Evolutionary conservation across 2,113 vertebrate species (phyloP), one percentile per base, ranked within the genome.

Genomic region (Craseonycteris thonglongyai): DNA sequence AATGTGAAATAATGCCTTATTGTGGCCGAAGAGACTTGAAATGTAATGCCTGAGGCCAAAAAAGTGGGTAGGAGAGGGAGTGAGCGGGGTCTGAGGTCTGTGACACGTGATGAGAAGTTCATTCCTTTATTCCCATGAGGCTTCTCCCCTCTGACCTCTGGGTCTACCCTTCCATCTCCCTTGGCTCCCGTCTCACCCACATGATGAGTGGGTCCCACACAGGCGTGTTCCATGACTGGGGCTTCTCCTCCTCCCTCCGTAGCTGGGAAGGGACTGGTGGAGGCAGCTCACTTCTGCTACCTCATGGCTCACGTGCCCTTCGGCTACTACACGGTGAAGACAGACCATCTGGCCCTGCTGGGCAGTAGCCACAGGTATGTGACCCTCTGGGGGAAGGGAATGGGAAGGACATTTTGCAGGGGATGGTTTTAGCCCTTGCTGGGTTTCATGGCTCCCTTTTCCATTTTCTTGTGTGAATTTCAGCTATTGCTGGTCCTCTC

Each of bases 201-300:
- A 33, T 0, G 2, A 40, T 0, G 33, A 47, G 69, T 1, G n/a
- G n/a, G n/a, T 14, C 9, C 35, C 18, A 10, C 10, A 0, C 1
- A 33, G 61, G 35, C 2, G 12, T 2, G 59, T 30, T 2, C 49
- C 40, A 4, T 88, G 72, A 87, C 49, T 26, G 30, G 0, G 18
- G 24, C 96, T 92, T 78, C 19, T n/a, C 96, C 86, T 86, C 95
- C 47, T 90, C 94, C 42, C 22, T 94, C 42, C 24, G 38, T 97
- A 99, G 99, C 99, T 94, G 98, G 98, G 83, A 99, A 97, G 96
- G 99, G 99, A 63, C 97, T 99, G 19, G 82, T 98, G 0, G 98
- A 99, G 94, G 99, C 99, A 0, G 98, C 99, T 93, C 99, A 99
- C 71, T 98, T 99, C 98, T 99, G 99, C 98, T 99, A 99, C 97